Evolutionary conservation across 2,113 vertebrate genomes (phyloP).

Genomic region (Xyliphius kryptos): DNA sequence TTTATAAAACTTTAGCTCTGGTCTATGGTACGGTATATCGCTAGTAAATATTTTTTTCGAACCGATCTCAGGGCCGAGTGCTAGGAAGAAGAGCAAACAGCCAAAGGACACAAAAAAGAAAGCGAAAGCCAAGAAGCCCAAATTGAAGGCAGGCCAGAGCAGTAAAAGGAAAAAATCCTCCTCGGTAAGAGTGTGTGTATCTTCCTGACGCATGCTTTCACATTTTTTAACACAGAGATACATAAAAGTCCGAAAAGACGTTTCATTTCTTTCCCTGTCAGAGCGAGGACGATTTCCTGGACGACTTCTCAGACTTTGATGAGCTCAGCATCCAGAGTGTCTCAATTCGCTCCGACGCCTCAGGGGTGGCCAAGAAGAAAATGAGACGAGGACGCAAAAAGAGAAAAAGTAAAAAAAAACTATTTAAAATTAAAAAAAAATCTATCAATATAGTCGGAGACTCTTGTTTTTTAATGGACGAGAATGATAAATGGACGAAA

Average conservation of each 20-base stretch:
- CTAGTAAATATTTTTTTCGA: not conserved
- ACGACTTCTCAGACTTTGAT: constrained; percentile 88
- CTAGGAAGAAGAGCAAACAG: constrained; percentile 80
- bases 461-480: too few relatives aligned
- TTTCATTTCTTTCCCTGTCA: constrained; percentile 49
- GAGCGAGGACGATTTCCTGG: constrained; percentile 93
- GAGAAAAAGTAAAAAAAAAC: constrained; percentile 80
- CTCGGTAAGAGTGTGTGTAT: constrained; percentile 78
- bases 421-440: too few relatives aligned
- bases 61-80: constrained; percentile 76
- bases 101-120: constrained; percentile 88
- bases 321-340: constrained; percentile 92
- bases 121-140: constrained; percentile 84
- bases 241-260: too few relatives aligned
- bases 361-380: constrained; percentile 78
- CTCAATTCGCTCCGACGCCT: constrained; percentile 84
- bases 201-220: too few relatives aligned
- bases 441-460: too few relatives aligned
- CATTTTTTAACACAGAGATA: too few relatives aligned
- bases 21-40: too few relatives aligned
- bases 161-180: constrained; percentile 93
- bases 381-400: constrained; percentile 82
- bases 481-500: too few relatives aligned
- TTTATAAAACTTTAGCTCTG: too few relatives aligned
- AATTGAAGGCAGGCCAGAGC: constrained; percentile 81